Conservation (phyloP, 2,797 vertebrate genomes). For the Darevskia mixta region DNA sequence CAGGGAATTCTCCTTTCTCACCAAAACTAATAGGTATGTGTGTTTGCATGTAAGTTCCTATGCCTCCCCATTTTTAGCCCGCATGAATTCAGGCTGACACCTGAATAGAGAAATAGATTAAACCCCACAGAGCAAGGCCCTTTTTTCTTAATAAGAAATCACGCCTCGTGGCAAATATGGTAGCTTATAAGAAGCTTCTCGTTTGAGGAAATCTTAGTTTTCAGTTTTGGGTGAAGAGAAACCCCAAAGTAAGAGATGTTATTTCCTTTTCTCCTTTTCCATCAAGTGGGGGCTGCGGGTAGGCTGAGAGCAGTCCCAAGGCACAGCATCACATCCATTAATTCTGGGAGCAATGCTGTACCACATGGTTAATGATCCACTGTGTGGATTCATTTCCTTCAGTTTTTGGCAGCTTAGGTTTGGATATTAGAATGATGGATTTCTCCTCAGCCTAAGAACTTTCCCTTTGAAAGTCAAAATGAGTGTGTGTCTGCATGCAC, state of each 20-base stretch:
- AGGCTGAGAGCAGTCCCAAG: conserved; percentile 47
- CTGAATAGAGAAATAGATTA: too few species aligned
- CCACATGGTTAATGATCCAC: conserved; percentile 69
- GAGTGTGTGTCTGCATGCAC: neutral
- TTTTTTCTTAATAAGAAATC: conserved; percentile 6
- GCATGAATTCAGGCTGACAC: too few species aligned
- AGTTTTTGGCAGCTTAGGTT: conserved; percentile 49
- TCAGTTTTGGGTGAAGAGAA: neutral
- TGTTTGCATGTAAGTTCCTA: too few species aligned
- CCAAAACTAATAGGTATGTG: too few species aligned
- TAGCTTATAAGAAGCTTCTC: neutral
- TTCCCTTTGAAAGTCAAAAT: conserved; percentile 66
- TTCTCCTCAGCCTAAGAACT: conserved; percentile 42
- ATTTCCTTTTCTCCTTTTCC: conserved; percentile 55
- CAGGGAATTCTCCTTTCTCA: too few species aligned
- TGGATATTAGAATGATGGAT: conserved; percentile 61
- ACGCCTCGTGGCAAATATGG: neutral
- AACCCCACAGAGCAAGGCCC: neutral
- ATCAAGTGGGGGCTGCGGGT: conserved; percentile 37
- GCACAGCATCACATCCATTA: conserved; percentile 57
- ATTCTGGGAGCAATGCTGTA: conserved; percentile 56
- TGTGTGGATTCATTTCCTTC: conserved; percentile 62
- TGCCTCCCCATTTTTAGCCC: too few species aligned
- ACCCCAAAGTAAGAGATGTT: conserved; percentile 4
- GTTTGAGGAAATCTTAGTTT: neutral